Evolutionary conservation across 2,888 invertebrate species (phyloP).

Genomic region (Onchidella celtica): DNA sequence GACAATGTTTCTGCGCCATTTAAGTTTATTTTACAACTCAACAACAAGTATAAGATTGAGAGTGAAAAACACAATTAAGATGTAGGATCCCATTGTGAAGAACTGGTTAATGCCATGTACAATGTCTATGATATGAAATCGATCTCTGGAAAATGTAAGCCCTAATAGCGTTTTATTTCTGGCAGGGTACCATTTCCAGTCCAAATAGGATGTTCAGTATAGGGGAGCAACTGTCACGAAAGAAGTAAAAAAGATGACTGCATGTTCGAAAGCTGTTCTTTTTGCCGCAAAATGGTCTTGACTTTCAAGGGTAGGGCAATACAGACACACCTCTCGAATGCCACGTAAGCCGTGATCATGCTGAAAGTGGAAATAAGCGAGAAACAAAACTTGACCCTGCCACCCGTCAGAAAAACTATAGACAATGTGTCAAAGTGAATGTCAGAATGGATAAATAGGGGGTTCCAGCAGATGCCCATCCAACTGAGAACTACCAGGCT

Average conservation of each 20-base stretch:
- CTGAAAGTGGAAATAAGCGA: neutral
- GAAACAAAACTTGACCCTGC: neutral
- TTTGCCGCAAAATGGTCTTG: neutral
- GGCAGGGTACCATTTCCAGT: neutral
- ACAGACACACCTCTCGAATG: neutral
- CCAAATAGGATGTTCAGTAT: neutral
- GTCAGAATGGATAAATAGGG: neutral
- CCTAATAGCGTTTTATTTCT: neutral
- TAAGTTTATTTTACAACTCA: neutral
- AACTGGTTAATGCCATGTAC: neutral
- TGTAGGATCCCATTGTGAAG: neutral
- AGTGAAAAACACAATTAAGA: neutral
- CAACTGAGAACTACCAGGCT: neutral
- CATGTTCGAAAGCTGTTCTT: neutral
- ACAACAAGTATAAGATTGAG: neutral
- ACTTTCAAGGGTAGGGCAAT: neutral
- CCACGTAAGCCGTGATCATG: neutral
- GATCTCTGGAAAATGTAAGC: neutral
- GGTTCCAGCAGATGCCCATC: conserved; percentile 8
- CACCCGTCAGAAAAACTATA: neutral
- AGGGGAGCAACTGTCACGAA: neutral
- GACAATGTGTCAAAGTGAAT: conserved; percentile 11
- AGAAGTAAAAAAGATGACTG: neutral
- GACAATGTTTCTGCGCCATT: neutral
- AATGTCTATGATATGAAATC: neutral